Percentiles rank a stretch among this genome's conserved stretches.
Conservation (phyloP, 2,797 vertebrate genomes). For the Podargus strigoides region DNA sequence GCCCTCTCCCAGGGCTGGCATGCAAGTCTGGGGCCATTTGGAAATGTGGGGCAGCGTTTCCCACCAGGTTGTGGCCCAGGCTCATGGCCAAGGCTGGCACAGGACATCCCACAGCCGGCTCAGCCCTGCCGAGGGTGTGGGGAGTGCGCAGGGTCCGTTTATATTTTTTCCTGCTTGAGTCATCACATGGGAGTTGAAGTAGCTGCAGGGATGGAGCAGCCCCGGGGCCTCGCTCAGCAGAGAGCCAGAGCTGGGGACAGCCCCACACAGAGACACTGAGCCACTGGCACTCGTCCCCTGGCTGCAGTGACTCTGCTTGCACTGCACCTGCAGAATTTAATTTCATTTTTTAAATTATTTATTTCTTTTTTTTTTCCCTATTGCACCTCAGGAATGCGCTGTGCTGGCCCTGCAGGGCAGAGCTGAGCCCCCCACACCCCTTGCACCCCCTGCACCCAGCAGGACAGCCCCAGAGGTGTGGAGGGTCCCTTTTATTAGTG, state of each 20-base stretch:
- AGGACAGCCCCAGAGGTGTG: fast-evolving
- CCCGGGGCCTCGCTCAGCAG: background rate
- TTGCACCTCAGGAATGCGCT: fast-evolving
- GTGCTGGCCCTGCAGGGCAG: fast-evolving
- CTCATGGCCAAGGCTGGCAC: background rate
- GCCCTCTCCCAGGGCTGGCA: background rate
- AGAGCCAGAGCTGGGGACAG: background rate
- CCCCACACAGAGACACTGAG: background rate
- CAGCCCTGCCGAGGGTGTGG: background rate
- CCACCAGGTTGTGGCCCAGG: background rate
- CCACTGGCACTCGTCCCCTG: background rate
- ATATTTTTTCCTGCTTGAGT: background rate
- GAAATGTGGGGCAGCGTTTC: background rate
- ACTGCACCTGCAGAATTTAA: background rate
- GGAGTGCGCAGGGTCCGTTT: background rate
- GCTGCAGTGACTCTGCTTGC: background rate
- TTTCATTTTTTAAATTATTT: background rate
- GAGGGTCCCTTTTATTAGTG: background rate
- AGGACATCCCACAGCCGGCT: background rate
- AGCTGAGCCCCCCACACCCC: background rate
- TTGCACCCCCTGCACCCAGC: fast-evolving
- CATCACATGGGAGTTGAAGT: background rate
- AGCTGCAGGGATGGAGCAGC: background rate
- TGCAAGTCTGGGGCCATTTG: background rate
- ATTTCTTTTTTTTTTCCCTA: too few species aligned